Conservation (phyloP, 2,113 vertebrate genomes). For the Platysteira castanea region DNA sequence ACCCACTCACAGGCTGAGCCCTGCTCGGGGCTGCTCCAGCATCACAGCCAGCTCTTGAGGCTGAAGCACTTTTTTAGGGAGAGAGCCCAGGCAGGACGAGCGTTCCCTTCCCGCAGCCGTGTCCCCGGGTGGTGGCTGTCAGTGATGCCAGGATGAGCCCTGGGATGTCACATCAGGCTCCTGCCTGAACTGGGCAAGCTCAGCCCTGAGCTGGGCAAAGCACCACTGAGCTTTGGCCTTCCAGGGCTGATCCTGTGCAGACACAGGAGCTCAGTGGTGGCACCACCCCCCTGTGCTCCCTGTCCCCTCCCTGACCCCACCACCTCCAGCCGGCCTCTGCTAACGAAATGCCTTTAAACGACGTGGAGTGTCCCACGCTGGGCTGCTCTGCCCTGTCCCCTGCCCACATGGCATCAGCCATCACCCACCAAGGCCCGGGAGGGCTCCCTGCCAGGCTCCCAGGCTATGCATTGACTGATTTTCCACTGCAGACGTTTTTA, state of each 20-base stretch:
- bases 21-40: not conserved
- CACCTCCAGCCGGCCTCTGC: not conserved
- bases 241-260: not conserved
- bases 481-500: slow-evolving; percentile 69
- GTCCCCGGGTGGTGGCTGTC: not conserved
- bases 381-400: not conserved
- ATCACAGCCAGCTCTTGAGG: not conserved
- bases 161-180: not conserved
- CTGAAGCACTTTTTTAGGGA: not conserved
- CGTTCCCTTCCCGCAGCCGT: fast-evolving
- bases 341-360: not conserved
- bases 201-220: not conserved
- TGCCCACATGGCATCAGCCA: fast-evolving
- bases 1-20: fast-evolving
- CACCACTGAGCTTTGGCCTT: not conserved
- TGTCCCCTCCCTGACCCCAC: not conserved
- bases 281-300: fast-evolving
- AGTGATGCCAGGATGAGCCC: not conserved
- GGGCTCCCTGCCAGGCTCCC: not conserved
- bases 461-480: slow-evolving; percentile 58
- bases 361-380: fast-evolving
- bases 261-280: not conserved
- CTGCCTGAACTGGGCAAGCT: not conserved
- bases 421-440: not conserved
- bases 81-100: fast-evolving